Percentiles rank a stretch among this genome's conserved stretches.
Conservation (phyloP, 2,113 vertebrate genomes). For the Clarias batrachus region DNA sequence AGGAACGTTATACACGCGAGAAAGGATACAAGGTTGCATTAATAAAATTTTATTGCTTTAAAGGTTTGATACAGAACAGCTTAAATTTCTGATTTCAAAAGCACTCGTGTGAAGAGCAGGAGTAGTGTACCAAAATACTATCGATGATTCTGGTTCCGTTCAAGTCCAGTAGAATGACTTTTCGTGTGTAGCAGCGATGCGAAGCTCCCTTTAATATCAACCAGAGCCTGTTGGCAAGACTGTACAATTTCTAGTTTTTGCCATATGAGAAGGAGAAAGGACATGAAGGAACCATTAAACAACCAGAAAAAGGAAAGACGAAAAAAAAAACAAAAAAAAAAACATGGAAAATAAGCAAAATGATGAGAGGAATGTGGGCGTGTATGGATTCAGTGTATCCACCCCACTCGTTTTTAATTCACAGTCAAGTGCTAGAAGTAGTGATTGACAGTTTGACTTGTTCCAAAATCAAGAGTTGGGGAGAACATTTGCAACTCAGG, state of each 20-base stretch:
- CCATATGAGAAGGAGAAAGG: constrained; percentile 50
- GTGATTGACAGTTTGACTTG: constrained; percentile 82
- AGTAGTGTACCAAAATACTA: constrained; percentile 55
- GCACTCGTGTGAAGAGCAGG: constrained; percentile 66
- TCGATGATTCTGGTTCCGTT: constrained; percentile 68
- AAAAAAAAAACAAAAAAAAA: constrained; percentile 9
- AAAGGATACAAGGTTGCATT: constrained; percentile 51
- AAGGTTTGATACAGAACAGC: constrained; percentile 92
- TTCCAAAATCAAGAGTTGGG: constrained; percentile 66
- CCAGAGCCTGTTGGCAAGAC: constrained; percentile 61
- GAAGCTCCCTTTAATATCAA: constrained; percentile 84
- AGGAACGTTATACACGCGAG: neutral
- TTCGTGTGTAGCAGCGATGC: constrained; percentile 82
- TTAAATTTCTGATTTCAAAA: constrained; percentile 83
- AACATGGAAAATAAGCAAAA: constrained; percentile 44
- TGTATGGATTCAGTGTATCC: constrained; percentile 41
- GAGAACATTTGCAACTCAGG: constrained; percentile 81
- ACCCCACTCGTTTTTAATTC: constrained; percentile 71
- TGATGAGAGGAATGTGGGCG: constrained; percentile 47
- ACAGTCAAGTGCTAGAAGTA: constrained; percentile 95
- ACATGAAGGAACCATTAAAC: constrained; percentile 22
- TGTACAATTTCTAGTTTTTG: constrained; percentile 67
- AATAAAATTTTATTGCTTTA: constrained; percentile 98
- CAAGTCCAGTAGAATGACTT: constrained; percentile 83
- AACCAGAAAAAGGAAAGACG: neutral